Conservation (phyloP, 2,113 vertebrate genomes). For the Cyanoderma ruficeps region DNA sequence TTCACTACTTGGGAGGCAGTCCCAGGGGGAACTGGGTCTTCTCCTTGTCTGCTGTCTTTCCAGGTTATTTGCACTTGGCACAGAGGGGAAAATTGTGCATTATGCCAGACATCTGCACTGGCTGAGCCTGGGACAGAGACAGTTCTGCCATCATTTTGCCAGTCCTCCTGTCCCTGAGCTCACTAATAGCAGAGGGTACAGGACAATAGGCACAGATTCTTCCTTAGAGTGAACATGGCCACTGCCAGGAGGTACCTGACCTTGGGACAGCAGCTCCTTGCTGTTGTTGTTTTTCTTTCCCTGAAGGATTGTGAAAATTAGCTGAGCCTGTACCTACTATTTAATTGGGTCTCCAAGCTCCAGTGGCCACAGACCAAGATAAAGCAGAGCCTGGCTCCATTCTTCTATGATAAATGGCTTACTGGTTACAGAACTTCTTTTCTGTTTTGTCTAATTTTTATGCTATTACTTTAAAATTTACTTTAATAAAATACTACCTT, state of each 20-base stretch:
- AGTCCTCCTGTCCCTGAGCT: not conserved
- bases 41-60: not conserved
- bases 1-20: not conserved
- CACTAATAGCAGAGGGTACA: not conserved
- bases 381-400: not conserved
- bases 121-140: not conserved
- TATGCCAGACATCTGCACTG: not conserved
- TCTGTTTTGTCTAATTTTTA: not conserved
- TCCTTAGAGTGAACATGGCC: not conserved
- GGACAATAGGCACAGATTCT: not conserved
- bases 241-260: not conserved
- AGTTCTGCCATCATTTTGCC: not conserved
- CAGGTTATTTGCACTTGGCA: slow-evolving; percentile 1
- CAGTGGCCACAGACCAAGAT: not conserved
- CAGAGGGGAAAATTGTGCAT: not conserved
- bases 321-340: not conserved
- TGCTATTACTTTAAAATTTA: not conserved
- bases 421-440: not conserved
- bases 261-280: not conserved
- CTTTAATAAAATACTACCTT: slow-evolving; percentile 15
- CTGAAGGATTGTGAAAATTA: not conserved
- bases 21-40: not conserved
- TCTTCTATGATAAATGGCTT: not conserved
- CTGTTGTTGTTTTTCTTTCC: not conserved
- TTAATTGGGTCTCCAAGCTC: not conserved